A percentile compares a stretch with the other conserved stretches of the same genome.
Conservation (phyloP, 1,140 invertebrate genomes). For the Hycleus phaleratus region DNA sequence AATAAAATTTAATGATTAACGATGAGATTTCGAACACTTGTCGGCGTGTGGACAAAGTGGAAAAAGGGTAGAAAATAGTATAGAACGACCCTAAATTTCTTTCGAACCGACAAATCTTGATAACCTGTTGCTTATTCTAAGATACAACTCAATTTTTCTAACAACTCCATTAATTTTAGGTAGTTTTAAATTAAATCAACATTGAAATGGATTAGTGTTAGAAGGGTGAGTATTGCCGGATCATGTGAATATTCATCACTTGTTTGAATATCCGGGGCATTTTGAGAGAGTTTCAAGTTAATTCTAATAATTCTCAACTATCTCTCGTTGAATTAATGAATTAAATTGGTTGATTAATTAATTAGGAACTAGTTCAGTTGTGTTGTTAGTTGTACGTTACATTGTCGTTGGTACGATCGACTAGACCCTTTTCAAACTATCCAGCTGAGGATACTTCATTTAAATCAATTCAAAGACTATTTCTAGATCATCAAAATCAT, state of each 20-base stretch:
- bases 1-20: constrained; percentile 4
- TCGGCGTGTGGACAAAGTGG: not conserved
- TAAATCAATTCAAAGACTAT: constrained; percentile 25
- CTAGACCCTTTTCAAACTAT: constrained; percentile 26
- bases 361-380: constrained; percentile 38
- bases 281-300: constrained; percentile 28
- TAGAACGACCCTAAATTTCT: too few relatives aligned
- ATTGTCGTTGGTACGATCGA: constrained; percentile 1
- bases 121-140: too few relatives aligned
- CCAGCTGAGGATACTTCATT: constrained; percentile 32
- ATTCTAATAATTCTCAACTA: too few relatives aligned
- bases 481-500: constrained; percentile 9
- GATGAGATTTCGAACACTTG: constrained; percentile 39
- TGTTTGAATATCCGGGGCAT: constrained; percentile 32
- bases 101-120: too few relatives aligned
- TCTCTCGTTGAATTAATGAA: constrained; percentile 34
- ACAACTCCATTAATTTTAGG: too few relatives aligned
- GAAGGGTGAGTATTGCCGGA: not conserved
- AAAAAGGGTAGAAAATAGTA: too few relatives aligned
- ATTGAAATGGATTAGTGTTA: too few relatives aligned
- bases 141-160: too few relatives aligned
- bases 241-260: constrained; percentile 35
- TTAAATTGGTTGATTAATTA: constrained; percentile 41
- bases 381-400: not conserved
- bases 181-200: too few relatives aligned